Base-by-base conservation (phyloP, 2,113 vertebrate species). In the Gopherus flavomarginatus region DNA sequence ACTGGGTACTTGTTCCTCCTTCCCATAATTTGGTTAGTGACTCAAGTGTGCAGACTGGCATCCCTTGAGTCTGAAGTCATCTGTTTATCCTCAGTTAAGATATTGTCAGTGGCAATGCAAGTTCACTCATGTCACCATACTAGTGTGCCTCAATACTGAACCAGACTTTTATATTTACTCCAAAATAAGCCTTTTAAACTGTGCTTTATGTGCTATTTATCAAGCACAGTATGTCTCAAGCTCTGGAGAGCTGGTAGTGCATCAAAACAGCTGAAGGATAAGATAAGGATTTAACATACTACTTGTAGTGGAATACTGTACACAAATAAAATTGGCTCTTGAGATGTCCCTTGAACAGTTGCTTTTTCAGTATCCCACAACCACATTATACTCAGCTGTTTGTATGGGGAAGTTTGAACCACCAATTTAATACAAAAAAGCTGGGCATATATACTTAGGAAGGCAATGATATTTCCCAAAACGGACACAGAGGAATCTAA, bases 391-490 rank as follows among this genome's bases (percentile, higher is more conserved):
- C 62, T 90, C 82, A 84, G 79, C 5, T 83, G 89, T 83, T 65
- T 1, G 59, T 13, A 50, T n/a, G 22, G 54, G 19, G 44, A 29
- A 49, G 59, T 53, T 96, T 89, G 93, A 95, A 93, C 29, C 87
- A 14, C 65, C 38, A 56, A 78, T 86, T 95, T 88, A 78, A 92
- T 79, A 65, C 31, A 50, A 84, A 75, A 78, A 62, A 93, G 86
- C 38, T 78, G 38, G 90, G 84, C 31, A 75, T 75, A 90, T 42
- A 38, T 26, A 31, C 35, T 80, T 56, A 69, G 50, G 47, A 49
- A 72, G 69, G 42, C 47, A 78, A 78, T 16, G 22, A 78, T 79
- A 42, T 86, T 93, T 90, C 80, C 72, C 85, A 29, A 50, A 94
- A 93, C 44, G 29, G 75, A 49, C 9, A 38, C 21, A 77, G 85